A percentile compares a stretch with the other conserved stretches of the same genome.
phyloP scores from a whole-genome alignment of 2,113 vertebrate species.

The Lepisosteus oculatus region DNA sequence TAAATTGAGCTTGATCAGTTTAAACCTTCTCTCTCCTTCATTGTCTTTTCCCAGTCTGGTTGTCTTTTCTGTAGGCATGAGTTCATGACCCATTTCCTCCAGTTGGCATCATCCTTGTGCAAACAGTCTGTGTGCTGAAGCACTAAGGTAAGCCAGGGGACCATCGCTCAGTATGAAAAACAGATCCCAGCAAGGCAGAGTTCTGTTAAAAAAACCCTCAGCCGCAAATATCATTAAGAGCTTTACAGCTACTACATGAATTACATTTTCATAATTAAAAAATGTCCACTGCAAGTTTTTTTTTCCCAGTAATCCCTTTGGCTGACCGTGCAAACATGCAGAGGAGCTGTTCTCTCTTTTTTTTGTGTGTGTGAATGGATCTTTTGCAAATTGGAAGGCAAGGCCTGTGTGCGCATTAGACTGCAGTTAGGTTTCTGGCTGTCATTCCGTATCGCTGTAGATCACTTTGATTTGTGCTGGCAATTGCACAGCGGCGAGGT shows the following conservation, averaged over 20 bases:
- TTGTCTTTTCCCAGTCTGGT: too few species aligned
- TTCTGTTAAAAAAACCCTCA: conserved; percentile 17
- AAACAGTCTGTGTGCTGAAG: conserved; percentile 32
- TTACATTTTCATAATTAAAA: conserved; percentile 14
- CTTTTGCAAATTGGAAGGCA: neutral
- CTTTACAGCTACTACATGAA: conserved; percentile 13
- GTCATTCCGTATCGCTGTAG: too few species aligned
- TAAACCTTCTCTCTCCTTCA: too few species aligned
- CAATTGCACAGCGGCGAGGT: too few species aligned
- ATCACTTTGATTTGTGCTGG: too few species aligned
- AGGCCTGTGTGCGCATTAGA: neutral
- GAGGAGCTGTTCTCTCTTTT: neutral
- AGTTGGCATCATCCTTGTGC: conserved; percentile 18
- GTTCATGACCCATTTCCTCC: conserved; percentile 1
- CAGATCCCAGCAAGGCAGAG: conserved; percentile 26
- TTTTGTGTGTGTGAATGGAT: neutral
- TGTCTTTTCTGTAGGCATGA: conserved; percentile 38
- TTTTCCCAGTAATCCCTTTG: too few species aligned
- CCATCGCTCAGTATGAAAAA: conserved; percentile 31
- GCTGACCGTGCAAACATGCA: too few species aligned
- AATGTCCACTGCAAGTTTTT: too few species aligned
- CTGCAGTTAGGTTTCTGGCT: neutral
- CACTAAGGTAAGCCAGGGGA: conserved; percentile 31
- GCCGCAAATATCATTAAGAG: conserved; percentile 10
- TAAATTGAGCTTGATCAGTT: too few species aligned